Evolutionary conservation across 2,888 invertebrate genomes (phyloP).

Genomic region (Actias luna): DNA sequence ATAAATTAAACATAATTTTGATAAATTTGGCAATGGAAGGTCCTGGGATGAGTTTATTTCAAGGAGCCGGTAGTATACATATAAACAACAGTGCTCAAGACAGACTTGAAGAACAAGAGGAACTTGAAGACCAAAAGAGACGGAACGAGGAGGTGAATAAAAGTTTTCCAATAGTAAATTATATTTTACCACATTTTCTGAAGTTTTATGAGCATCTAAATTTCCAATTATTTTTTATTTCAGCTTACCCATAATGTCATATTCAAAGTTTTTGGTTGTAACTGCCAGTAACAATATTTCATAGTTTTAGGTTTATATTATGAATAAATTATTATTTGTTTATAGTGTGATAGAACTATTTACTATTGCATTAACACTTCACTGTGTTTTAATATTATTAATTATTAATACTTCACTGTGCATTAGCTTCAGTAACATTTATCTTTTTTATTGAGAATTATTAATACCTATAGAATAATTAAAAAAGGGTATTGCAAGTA

Average conservation of each 20-base stretch:
- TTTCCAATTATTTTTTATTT: not conserved
- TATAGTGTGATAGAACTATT: too few species aligned
- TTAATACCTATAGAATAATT: too few species aligned
- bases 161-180: not conserved
- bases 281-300: not conserved
- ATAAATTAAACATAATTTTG: not conserved
- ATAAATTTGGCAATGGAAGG: slow-evolving; percentile 70
- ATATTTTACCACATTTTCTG: not conserved
- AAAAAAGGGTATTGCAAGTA: too few species aligned
- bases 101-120: slow-evolving; percentile 85
- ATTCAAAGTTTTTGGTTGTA: not conserved
- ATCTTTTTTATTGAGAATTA: too few species aligned
- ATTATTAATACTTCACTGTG: too few species aligned
- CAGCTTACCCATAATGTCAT: not conserved
- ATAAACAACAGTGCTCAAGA: slow-evolving; percentile 84
- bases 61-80: slow-evolving; percentile 84
- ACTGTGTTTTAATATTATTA: too few species aligned
- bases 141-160: slow-evolving; percentile 83
- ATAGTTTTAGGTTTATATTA: not conserved
- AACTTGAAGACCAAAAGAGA: slow-evolving; percentile 85
- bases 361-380: too few species aligned
- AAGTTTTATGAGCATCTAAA: not conserved
- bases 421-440: too few species aligned
- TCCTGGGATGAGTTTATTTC: slow-evolving; percentile 87
- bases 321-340: not conserved